phyloP scores from a whole-genome alignment of 2,797 vertebrate genomes.

The Tragelaphus oryx region DNA sequence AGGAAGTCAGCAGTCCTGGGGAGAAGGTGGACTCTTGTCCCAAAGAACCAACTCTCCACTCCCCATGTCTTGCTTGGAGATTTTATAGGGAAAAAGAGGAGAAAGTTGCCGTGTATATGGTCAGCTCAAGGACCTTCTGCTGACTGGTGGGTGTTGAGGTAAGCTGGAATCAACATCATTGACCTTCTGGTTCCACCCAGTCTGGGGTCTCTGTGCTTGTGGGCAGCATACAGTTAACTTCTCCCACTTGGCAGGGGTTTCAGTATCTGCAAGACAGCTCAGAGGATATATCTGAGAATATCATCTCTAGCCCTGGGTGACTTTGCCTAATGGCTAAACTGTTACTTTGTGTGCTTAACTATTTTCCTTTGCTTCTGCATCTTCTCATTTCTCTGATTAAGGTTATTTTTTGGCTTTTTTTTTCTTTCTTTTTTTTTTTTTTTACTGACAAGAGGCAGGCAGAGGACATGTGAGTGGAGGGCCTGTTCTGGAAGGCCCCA shows the following conservation, averaged over 20 bases:
- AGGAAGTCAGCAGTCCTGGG: no score
- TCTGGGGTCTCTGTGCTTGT: neutral
- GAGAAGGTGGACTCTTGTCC: no score
- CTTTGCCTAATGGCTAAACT: neutral
- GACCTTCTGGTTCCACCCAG: rapidly evolving
- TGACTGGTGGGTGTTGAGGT: neutral
- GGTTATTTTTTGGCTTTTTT: neutral
- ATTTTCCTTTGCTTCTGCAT: neutral
- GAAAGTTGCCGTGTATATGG: neutral
- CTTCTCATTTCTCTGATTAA: neutral
- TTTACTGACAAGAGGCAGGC: neutral
- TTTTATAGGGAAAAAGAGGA: neutral
- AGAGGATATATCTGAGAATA: neutral
- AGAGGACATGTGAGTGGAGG: neutral
- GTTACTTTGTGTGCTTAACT: neutral
- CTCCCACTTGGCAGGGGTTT: neutral
- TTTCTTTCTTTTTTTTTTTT: neutral
- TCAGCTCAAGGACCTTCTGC: neutral
- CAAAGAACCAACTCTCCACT: no score
- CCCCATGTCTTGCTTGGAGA: neutral
- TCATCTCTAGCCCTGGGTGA: neutral
- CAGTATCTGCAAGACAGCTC: neutral
- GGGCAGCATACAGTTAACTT: neutral
- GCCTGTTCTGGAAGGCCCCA: neutral
- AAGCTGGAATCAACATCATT: neutral